phyloP scores from a whole-genome alignment of 2,113 vertebrate genomes.

The Coregonus clupeaformis region DNA sequence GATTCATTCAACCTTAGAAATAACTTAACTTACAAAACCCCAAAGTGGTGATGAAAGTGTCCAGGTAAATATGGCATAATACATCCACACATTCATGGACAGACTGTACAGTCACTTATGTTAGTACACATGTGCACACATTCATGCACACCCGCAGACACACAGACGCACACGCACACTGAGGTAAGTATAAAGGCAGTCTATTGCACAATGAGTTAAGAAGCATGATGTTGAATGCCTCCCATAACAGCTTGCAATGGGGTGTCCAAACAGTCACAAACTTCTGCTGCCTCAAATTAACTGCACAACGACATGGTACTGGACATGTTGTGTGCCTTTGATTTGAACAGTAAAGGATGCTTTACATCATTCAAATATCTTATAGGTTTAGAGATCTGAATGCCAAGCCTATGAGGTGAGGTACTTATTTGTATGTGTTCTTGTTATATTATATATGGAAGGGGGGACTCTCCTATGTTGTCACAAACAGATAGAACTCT shows the following conservation, averaged over 20 bases:
- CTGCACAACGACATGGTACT: conserved; percentile 31
- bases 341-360: not conserved
- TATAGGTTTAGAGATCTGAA: not conserved
- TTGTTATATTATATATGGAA: not conserved
- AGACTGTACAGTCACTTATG: no score
- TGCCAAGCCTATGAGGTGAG: not conserved
- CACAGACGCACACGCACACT: conserved; percentile 5
- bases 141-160: conserved; percentile 26
- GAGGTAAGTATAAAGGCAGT: conserved; percentile 35
- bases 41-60: conserved; percentile 11
- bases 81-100: not conserved
- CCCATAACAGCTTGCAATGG: conserved; percentile 37
- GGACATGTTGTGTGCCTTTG: not conserved
- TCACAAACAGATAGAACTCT: not conserved
- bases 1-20: conserved; percentile 8
- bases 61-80: not conserved
- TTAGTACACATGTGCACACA: not conserved
- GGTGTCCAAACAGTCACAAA: conserved; percentile 43
- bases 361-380: not conserved
- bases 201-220: conserved; percentile 63
- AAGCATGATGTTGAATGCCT: conserved; percentile 45
- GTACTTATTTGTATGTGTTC: not conserved
- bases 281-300: conserved; percentile 48
- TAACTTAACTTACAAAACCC: conserved; percentile 27
- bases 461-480: not conserved